These are phyloP conservation scores for Atethmia centrago DNA, from an alignment of 2,888 invertebrate genomes.

Conservation along the genomic window DNA sequence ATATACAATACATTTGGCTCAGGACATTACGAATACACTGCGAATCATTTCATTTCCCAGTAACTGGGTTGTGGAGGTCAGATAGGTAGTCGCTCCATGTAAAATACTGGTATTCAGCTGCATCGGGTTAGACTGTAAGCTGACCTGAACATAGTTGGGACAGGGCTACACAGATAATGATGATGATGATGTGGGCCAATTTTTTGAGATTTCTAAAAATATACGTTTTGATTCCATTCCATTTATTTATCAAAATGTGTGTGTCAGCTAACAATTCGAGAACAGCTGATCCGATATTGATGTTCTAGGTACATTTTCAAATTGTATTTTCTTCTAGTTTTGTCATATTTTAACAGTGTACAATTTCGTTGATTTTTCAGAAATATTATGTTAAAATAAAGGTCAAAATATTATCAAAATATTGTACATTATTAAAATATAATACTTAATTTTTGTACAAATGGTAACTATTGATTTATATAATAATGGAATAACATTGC, in stretches of 20 bases:
- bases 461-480: constrained; percentile 47
- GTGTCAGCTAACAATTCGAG: constrained; percentile 40
- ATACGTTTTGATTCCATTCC: background rate
- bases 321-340: background rate
- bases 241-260: constrained; percentile 17
- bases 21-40: no score
- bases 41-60: no score
- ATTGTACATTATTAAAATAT: constrained; percentile 19
- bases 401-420: background rate
- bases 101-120: background rate
- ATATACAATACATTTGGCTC: background rate
- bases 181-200: background rate
- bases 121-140: constrained; percentile 1
- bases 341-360: constrained; percentile 25
- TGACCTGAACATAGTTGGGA: background rate
- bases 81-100: background rate
- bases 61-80: background rate
- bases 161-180: background rate
- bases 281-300: constrained; percentile 45
- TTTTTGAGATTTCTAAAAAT: background rate
- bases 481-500: constrained; percentile 16
- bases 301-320: background rate
- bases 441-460: constrained; percentile 41
- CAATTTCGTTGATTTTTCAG: background rate
- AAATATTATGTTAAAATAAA: constrained; percentile 1